Base-by-base conservation (phyloP, 2,797 vertebrate genomes). In the Dicrostonyx torquatus region DNA sequence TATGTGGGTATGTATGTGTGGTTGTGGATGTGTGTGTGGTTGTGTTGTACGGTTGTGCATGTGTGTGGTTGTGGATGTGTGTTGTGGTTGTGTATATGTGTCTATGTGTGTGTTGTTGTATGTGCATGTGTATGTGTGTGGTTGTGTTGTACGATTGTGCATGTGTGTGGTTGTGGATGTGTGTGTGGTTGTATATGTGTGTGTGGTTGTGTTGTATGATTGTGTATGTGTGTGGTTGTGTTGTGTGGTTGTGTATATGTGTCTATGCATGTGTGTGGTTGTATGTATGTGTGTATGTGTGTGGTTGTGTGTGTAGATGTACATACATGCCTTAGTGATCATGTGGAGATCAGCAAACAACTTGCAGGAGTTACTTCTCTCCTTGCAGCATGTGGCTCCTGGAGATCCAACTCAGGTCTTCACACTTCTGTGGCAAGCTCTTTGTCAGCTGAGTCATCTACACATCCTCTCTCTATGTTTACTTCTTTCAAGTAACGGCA, bases 401-500 rank as follows among this genome's bases (percentile, higher is more conserved):
- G 17, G 9, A 34, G 22, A 70, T 86, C 64, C 26, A 70, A 70
- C 22, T 53, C 48, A 29, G 24, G 15, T 55, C n/a, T 55, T 53
- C 13, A 48, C 50, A 34, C 34, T 53, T 53, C 26, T 37, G 9
- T 72, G 24, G 9, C 66, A 55, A 55, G 84, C 6, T 6, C 68
- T 29, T 40, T 55, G n/a, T 72, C n/a, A 37, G 29, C 24, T 4
- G 9, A 29, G 48, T 17, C 84, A 29, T 53, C n/a, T 53, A 55
- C 66, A 53, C 9, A 55, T 24, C 13, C 31, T 34, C 45, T 26
- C 50, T 22, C 55, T 58, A 8, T 22, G 20, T 58, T 78, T 75
- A 77, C n/a, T 83, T 14, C 62, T 84, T 93, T 92, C 45, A 84
- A 53, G 37, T 22, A 93, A 89, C 58, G 84, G 77, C 84, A 64